phyloP scores from a whole-genome alignment of 2,797 vertebrate genomes.

The Artibeus jamaicensis region DNA sequence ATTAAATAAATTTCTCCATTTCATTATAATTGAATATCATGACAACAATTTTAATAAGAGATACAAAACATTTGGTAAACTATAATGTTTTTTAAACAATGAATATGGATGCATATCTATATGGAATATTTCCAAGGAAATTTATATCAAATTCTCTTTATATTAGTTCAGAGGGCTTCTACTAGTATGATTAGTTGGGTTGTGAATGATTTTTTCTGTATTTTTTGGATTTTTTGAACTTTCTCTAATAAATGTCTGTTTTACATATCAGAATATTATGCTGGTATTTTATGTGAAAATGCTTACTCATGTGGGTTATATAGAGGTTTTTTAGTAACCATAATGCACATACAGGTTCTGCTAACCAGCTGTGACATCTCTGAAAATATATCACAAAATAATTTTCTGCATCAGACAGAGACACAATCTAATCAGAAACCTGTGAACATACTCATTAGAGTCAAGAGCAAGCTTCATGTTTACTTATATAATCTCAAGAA shows the following conservation, averaged over 20 bases:
- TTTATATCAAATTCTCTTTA: neutral
- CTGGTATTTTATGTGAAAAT: neutral
- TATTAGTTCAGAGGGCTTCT: neutral
- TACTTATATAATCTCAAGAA: neutral
- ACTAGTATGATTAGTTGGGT: neutral
- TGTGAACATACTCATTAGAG: neutral
- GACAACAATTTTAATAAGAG: neutral
- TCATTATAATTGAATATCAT: neutral
- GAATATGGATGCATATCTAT: neutral
- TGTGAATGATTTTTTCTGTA: neutral
- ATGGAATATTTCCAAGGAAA: neutral
- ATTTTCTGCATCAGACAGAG: neutral
- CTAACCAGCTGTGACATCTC: neutral
- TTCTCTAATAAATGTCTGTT: neutral
- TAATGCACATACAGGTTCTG: neutral
- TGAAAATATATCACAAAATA: neutral
- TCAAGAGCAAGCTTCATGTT: neutral
- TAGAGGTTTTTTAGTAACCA: neutral
- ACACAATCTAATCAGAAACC: neutral
- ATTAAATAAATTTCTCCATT: neutral
- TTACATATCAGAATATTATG: neutral
- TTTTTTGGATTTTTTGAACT: neutral
- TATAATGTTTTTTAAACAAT: neutral
- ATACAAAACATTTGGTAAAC: neutral
- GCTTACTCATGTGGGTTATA: neutral